phyloP scores from a whole-genome alignment of 2,888 invertebrate species.

The Mesorhabditis spiculigera region DNA sequence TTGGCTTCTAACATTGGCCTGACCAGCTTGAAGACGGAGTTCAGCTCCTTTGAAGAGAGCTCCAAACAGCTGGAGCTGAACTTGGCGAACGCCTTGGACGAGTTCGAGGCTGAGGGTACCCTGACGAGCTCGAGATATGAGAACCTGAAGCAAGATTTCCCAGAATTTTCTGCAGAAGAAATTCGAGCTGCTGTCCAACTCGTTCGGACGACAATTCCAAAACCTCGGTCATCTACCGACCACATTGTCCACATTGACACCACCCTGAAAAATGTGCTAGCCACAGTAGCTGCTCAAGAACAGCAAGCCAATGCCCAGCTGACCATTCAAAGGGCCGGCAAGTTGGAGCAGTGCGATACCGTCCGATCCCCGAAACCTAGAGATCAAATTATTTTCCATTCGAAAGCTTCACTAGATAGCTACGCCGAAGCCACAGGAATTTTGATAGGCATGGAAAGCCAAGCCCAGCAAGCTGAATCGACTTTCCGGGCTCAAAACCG shows the following conservation, averaged over 20 bases:
- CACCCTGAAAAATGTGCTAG: slow-evolving; percentile 29
- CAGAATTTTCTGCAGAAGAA: slow-evolving; percentile 25
- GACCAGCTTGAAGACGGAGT: neutral
- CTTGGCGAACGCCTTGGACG: neutral
- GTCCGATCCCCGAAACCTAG: neutral
- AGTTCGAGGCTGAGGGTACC: neutral
- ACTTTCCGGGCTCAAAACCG: slow-evolving; percentile 10
- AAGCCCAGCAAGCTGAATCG: slow-evolving; percentile 8
- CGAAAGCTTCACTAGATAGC: neutral
- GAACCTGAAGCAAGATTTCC: slow-evolving; percentile 15
- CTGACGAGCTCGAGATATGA: neutral
- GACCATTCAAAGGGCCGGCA: slow-evolving; percentile 16
- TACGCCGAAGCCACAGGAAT: neutral
- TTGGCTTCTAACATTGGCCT: neutral
- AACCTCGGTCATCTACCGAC: slow-evolving; percentile 28
- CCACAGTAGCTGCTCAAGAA: slow-evolving; percentile 30
- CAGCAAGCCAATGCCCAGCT: slow-evolving; percentile 25
- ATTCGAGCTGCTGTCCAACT: slow-evolving; percentile 30
- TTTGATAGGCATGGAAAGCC: slow-evolving; percentile 6
- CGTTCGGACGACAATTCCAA: slow-evolving; percentile 28
- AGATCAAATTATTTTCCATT: slow-evolving; percentile 1
- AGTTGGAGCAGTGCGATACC: neutral
- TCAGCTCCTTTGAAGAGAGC: neutral
- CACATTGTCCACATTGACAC: slow-evolving; percentile 38
- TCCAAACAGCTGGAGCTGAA: too few relatives aligned